phyloP scores from a whole-genome alignment of 2,113 vertebrate genomes.

The Spea multiplicata region DNA sequence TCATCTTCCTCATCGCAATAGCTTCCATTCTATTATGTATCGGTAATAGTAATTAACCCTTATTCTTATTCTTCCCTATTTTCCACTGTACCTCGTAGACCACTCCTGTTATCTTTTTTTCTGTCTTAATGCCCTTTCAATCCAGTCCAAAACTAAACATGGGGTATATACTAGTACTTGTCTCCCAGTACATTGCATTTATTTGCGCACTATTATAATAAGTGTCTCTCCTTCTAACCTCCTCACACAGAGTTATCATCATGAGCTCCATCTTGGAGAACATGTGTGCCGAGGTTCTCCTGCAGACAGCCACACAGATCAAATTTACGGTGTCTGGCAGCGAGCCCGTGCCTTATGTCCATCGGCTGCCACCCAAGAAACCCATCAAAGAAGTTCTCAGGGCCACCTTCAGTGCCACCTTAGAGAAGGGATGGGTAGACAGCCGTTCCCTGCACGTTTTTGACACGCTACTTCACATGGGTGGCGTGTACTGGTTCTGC shows the following conservation, averaged over 20 bases:
- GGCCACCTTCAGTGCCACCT: slow-evolving; percentile 78
- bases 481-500: slow-evolving; percentile 97
- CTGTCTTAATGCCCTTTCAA: too few relatives aligned
- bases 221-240: neutral
- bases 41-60: too few relatives aligned
- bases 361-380: slow-evolving; percentile 88
- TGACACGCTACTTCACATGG: slow-evolving; percentile 93
- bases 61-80: too few relatives aligned
- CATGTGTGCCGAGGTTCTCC: slow-evolving; percentile 94
- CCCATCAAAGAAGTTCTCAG: slow-evolving; percentile 86
- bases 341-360: slow-evolving; percentile 91
- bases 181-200: neutral
- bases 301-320: slow-evolving; percentile 86
- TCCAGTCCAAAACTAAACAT: too few relatives aligned
- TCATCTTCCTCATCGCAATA: too few relatives aligned
- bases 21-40: too few relatives aligned
- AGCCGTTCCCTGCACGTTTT: slow-evolving; percentile 92
- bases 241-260: slow-evolving; percentile 83
- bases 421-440: slow-evolving; percentile 95
- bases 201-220: neutral
- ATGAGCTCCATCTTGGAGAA: slow-evolving; percentile 98
- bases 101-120: too few relatives aligned
- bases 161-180: too few relatives aligned
- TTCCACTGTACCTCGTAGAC: too few relatives aligned
- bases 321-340: slow-evolving; percentile 84